phyloP scores from a whole-genome alignment of 2,888 invertebrate genomes.

The Uloborus plumipes region DNA sequence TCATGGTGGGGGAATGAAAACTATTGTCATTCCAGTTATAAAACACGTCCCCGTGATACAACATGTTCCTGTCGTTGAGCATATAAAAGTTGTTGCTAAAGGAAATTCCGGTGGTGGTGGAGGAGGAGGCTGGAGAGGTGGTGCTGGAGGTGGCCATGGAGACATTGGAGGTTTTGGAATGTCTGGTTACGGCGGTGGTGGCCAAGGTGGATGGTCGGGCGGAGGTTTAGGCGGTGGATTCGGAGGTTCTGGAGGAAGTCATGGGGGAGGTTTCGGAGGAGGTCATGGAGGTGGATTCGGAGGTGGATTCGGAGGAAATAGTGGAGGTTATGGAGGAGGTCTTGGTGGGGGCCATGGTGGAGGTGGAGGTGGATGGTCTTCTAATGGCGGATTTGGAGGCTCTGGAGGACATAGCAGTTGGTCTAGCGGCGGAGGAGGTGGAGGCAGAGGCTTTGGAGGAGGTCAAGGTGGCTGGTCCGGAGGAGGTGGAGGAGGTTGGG shows the following conservation, averaged over 20 bases:
- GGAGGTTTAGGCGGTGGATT: not conserved
- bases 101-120: slow-evolving; percentile 4
- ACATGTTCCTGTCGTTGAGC: slow-evolving; percentile 32
- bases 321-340: slow-evolving; percentile 5
- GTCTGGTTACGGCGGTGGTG: slow-evolving; percentile 5
- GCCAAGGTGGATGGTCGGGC: slow-evolving; percentile 12
- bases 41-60: slow-evolving; percentile 35
- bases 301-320: slow-evolving; percentile 9
- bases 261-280: slow-evolving; percentile 11
- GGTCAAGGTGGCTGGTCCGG: not conserved
- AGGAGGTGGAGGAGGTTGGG: not conserved
- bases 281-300: slow-evolving; percentile 9
- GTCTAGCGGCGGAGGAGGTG: not conserved
- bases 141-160: not conserved
- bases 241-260: not conserved
- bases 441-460: too few species aligned
- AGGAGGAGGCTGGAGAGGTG: slow-evolving; percentile 1
- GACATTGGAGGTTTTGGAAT: slow-evolving; percentile 18
- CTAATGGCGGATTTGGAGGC: too few species aligned
- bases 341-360: slow-evolving; percentile 2
- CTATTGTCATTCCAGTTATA: slow-evolving; percentile 34
- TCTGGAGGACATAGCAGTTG: not conserved
- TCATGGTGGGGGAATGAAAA: slow-evolving; percentile 11
- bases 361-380: too few species aligned
- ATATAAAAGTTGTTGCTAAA: slow-evolving; percentile 35